Evolutionary conservation across 2,113 vertebrate genomes (phyloP).

Genomic region (Paraplagusia blochii): DNA sequence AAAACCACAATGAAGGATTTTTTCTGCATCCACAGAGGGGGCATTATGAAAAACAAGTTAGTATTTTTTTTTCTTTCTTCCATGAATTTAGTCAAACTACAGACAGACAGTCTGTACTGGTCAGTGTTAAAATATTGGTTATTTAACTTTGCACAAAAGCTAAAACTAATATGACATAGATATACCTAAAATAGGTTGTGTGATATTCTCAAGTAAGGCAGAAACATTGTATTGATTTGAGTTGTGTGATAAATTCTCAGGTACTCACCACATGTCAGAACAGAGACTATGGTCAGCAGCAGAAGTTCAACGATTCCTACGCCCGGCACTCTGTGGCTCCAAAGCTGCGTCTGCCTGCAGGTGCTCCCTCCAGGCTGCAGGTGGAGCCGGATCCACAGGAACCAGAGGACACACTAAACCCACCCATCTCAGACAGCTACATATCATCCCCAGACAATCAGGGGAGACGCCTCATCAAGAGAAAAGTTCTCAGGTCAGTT

Average conservation of each 20-base stretch:
- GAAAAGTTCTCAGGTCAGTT: constrained; percentile 75
- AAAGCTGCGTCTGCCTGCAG: constrained; percentile 32
- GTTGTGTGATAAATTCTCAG: constrained; percentile 18
- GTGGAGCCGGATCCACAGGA: constrained; percentile 22
- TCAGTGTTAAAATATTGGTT: too few species aligned
- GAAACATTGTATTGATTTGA: too few species aligned
- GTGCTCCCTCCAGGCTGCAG: constrained; percentile 46
- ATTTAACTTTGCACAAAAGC: too few species aligned
- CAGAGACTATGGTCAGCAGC: constrained; percentile 16
- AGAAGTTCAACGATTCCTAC: constrained; percentile 50
- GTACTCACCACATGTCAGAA: constrained; percentile 35
- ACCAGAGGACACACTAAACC: constrained; percentile 13
- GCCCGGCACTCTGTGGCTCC: constrained; percentile 58
- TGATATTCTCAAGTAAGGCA: too few species aligned
- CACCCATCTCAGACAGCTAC: constrained; percentile 18
- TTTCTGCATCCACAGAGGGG: constrained; percentile 24
- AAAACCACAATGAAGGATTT: constrained; percentile 23
- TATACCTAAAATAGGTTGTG: too few species aligned
- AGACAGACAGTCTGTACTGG: too few species aligned
- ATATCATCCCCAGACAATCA: constrained; percentile 31
- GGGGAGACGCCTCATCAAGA: constrained; percentile 58
- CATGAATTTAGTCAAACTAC: too few species aligned
- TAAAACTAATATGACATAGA: too few species aligned
- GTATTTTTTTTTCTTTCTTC: background rate
- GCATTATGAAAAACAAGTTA: constrained; percentile 44